A percentile compares a stretch with the other conserved stretches of the same genome.
phyloP scores from a whole-genome alignment of 1,140 invertebrate species.

The Pectinophora gossypiella region DNA sequence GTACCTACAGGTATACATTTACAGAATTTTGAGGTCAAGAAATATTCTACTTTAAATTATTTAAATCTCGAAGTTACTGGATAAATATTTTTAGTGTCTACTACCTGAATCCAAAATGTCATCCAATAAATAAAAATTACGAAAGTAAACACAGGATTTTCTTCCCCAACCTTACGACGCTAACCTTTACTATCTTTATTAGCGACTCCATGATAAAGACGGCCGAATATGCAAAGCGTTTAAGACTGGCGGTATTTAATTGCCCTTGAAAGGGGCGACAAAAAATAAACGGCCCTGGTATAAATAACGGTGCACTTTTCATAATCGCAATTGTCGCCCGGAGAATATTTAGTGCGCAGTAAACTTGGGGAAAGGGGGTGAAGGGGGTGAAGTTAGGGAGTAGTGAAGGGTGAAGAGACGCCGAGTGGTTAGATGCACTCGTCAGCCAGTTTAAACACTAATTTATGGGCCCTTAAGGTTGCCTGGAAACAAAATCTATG shows the following conservation, averaged over 20 bases:
- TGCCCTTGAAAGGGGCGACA: constrained; percentile 73
- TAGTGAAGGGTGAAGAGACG: not conserved
- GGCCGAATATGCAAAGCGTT: constrained; percentile 66
- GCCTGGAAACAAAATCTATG: too few species aligned
- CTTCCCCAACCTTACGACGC: constrained; percentile 10
- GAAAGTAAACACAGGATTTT: not conserved
- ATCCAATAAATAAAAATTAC: too few species aligned
- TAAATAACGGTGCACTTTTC: constrained; percentile 74
- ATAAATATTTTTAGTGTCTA: too few species aligned
- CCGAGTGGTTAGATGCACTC: not conserved
- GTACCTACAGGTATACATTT: too few species aligned
- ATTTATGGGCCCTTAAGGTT: not conserved
- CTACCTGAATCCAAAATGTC: too few species aligned
- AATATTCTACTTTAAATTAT: too few species aligned
- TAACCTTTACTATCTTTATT: constrained; percentile 65
- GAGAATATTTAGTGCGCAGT: constrained; percentile 74
- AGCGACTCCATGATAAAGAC: constrained; percentile 10
- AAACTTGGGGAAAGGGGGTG: constrained; percentile 39
- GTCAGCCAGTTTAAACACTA: not conserved
- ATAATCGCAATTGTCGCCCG: constrained; percentile 72
- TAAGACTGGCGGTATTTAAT: constrained; percentile 72
- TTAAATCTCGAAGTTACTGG: too few species aligned
- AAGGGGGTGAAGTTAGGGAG: not conserved
- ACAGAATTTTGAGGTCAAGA: too few species aligned
- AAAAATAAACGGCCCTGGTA: constrained; percentile 52